A percentile compares a stretch with the other conserved stretches of the same genome.
phyloP scores from a whole-genome alignment of 2,797 vertebrate species.

The Clamator glandarius region DNA sequence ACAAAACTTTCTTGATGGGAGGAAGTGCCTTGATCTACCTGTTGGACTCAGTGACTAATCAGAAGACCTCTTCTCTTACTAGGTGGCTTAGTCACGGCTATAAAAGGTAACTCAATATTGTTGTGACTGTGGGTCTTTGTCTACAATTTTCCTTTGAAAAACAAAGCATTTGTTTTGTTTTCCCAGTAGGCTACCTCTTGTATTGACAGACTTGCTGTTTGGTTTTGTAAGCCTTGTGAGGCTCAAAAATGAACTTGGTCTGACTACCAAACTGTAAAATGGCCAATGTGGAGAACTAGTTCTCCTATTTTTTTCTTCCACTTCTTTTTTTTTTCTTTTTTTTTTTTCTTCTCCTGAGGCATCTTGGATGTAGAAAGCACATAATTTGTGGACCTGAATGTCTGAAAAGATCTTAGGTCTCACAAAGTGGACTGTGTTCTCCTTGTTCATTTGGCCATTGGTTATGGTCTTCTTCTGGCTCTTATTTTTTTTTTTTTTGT shows the following conservation, averaged over 20 bases:
- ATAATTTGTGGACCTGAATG: not conserved
- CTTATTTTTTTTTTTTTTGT: not conserved
- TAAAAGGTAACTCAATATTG: not conserved
- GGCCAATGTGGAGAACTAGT: not conserved
- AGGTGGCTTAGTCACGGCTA: not conserved
- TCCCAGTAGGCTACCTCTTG: not conserved
- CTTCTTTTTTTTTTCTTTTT: fast-evolving
- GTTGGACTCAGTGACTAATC: not conserved
- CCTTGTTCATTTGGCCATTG: not conserved
- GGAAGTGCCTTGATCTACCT: not conserved
- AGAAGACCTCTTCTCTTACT: not conserved
- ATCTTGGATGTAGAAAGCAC: not conserved
- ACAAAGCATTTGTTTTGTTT: not conserved
- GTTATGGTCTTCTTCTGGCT: not conserved
- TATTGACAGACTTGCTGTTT: not conserved
- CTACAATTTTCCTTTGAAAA: not conserved
- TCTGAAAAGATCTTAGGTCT: not conserved
- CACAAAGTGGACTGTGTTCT: not conserved
- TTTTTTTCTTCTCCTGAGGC: not conserved
- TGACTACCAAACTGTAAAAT: not conserved
- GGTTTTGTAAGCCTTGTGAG: not conserved
- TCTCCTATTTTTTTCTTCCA: not conserved
- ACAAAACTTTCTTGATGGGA: not conserved
- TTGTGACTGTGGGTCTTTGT: not conserved
- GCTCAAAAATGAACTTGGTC: not conserved